Evolutionary conservation across 2,888 invertebrate genomes (phyloP), one percentile per base, ranked within the genome.

Genomic region (Mimumesa dahlbomi): DNA sequence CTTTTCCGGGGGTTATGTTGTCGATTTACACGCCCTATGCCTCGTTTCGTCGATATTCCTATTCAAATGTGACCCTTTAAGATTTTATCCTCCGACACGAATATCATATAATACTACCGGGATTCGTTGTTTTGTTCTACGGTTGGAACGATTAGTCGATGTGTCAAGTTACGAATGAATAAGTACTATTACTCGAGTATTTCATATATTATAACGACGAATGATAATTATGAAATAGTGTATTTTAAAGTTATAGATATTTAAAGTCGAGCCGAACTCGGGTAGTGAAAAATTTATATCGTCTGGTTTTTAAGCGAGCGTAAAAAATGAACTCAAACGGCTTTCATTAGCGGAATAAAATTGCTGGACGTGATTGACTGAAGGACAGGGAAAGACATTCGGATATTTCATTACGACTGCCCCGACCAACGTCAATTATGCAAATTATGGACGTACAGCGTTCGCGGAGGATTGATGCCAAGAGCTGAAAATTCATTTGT

Each of bases 1-100:
- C 81, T 79, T 79, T 79, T 81, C 79, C 81, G 29, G 58, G 29
- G 69, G 75, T 79, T 78, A 80, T 78, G 79, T 81, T 77, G 72
- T 71, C 75, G 81, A 78, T 81, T 81, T 75, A 68, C 76, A 69
- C 79, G 63, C 49, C 53, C 56, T 34, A 52, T 22, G 9, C 25
- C 25, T 14, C 18, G 11, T 22, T 7, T 43, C 43, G 16, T 49
- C 53, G 48, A 63, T 66, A 73, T 75, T 57, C 64, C 29, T 46
- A 61, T 54, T 49, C 46, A 21, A 36, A 64, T 14, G 36, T 22
- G 48, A 45, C 64, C 59, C 38, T 65, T n/a, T n/a, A n/a, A n/a
- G n/a, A n/a, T n/a, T n/a, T n/a, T n/a, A n/a, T n/a, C n/a, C n/a
- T n/a, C n/a, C n/a, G n/a, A n/a, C n/a, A n/a, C n/a, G n/a, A n/a